Evolutionary conservation across 2,113 vertebrate genomes (phyloP).

Genomic region (Tylochromis polylepis): DNA sequence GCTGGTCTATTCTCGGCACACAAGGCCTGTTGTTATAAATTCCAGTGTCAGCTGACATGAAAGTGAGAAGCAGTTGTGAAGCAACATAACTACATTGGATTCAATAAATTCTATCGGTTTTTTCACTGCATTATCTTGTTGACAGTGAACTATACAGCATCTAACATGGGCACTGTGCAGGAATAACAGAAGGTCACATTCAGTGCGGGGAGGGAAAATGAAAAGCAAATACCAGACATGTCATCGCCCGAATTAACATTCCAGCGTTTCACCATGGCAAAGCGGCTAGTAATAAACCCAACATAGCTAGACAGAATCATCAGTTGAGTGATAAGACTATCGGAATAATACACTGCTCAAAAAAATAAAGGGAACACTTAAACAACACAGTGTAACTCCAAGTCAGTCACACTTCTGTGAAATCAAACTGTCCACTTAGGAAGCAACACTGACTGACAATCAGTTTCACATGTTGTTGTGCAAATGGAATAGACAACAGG

Average conservation of each 20-base stretch:
- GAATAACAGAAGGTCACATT: neutral
- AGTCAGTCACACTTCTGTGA: too few species aligned
- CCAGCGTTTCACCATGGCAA: neutral
- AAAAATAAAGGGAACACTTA: too few species aligned
- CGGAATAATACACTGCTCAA: neutral
- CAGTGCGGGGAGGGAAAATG: neutral
- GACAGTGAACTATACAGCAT: neutral
- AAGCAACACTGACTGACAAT: too few species aligned
- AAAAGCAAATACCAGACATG: neutral
- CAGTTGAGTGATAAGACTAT: neutral
- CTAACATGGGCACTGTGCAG: neutral
- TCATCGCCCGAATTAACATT: neutral
- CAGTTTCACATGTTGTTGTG: too few species aligned
- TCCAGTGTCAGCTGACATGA: conserved; percentile 31
- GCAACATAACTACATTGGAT: neutral
- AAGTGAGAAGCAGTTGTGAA: neutral
- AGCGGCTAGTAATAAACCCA: neutral
- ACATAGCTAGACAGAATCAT: neutral
- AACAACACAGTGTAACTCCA: too few species aligned
- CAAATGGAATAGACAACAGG: too few species aligned
- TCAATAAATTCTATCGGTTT: neutral
- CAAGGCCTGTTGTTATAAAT: conserved; percentile 45
- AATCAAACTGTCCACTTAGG: too few species aligned
- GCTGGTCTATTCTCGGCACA: conserved; percentile 27
- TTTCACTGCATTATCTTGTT: neutral